Conservation (phyloP, 2,113 vertebrate species). For the Epinephelus fuscoguttatus region DNA sequence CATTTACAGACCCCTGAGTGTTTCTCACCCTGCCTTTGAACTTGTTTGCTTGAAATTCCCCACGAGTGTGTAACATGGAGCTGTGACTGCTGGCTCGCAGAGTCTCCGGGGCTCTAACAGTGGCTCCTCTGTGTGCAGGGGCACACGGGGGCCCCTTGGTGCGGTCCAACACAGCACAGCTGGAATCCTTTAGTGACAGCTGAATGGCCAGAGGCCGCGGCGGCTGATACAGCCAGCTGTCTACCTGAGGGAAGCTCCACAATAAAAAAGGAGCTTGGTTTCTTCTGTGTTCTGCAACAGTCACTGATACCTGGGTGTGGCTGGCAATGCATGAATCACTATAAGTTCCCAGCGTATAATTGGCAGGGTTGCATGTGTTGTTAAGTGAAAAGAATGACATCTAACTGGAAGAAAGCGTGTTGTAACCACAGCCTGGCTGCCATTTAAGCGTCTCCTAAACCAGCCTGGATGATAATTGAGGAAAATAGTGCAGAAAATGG, state of each 20-base stretch:
- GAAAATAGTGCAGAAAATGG: slow-evolving; percentile 3
- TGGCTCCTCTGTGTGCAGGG: slow-evolving; percentile 75
- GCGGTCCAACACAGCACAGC: slow-evolving; percentile 70
- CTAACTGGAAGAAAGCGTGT: slow-evolving; percentile 26
- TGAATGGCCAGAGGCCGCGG: slow-evolving; percentile 60
- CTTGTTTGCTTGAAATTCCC: slow-evolving; percentile 83
- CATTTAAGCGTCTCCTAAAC: slow-evolving; percentile 23
- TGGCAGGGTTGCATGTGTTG: slow-evolving; percentile 36
- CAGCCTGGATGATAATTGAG: background rate
- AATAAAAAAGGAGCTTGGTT: slow-evolving; percentile 30
- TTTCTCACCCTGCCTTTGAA: slow-evolving; percentile 73
- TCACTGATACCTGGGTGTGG: slow-evolving; percentile 75
- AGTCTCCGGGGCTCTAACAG: slow-evolving; percentile 67
- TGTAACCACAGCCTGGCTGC: slow-evolving; percentile 30
- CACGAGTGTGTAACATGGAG: slow-evolving; percentile 71
- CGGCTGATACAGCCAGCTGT: slow-evolving; percentile 44
- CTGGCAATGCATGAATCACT: slow-evolving; percentile 49
- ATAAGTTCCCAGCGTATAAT: slow-evolving; percentile 42
- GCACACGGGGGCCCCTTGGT: slow-evolving; percentile 33
- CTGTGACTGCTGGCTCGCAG: slow-evolving; percentile 53
- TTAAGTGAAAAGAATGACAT: slow-evolving; percentile 30
- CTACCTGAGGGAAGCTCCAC: slow-evolving; percentile 61
- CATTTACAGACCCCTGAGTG: slow-evolving; percentile 54
- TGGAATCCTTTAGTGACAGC: slow-evolving; percentile 81
- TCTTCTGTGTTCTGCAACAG: slow-evolving; percentile 47